These are phyloP conservation scores for Synodontis membranacea DNA, from an alignment of 2,113 vertebrate species.

Conservation along the genomic window DNA sequence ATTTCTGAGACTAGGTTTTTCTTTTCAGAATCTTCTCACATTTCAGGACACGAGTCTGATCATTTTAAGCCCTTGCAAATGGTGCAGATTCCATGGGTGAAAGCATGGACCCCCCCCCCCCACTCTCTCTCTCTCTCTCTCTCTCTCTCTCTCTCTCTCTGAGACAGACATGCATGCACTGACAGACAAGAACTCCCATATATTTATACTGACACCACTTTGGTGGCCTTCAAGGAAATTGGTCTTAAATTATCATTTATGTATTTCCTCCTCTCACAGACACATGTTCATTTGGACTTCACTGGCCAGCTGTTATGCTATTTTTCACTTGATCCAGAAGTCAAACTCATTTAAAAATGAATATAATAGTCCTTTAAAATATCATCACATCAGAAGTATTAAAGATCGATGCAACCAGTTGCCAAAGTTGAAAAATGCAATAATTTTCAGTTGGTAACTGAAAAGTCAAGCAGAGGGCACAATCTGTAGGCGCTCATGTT, in stretches of 20 bases:
- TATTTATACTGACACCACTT: constrained; percentile 59
- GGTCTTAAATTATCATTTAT: constrained; percentile 60
- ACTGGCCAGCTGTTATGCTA: constrained; percentile 64
- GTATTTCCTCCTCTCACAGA: constrained; percentile 53
- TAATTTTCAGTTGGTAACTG: constrained; percentile 34
- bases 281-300: constrained; percentile 60
- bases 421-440: neutral
- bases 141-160: neutral
- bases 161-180: constrained; percentile 33
- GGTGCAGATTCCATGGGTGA: constrained; percentile 71
- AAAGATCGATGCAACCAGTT: neutral
- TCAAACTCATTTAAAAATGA: neutral
- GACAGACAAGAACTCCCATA: constrained; percentile 61
- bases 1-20: constrained; percentile 73
- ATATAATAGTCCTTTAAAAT: neutral
- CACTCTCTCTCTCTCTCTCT: neutral
- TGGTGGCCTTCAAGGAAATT: constrained; percentile 59
- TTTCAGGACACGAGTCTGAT: constrained; percentile 67
- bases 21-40: constrained; percentile 73
- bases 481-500: constrained; percentile 40
- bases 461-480: constrained; percentile 52
- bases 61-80: constrained; percentile 64
- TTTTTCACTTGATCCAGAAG: constrained; percentile 46
- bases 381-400: neutral
- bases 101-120: constrained; percentile 59